These are phyloP conservation scores for Oxytorus armatus DNA, from an alignment of 2,888 invertebrate species.

Conservation along the genomic window DNA sequence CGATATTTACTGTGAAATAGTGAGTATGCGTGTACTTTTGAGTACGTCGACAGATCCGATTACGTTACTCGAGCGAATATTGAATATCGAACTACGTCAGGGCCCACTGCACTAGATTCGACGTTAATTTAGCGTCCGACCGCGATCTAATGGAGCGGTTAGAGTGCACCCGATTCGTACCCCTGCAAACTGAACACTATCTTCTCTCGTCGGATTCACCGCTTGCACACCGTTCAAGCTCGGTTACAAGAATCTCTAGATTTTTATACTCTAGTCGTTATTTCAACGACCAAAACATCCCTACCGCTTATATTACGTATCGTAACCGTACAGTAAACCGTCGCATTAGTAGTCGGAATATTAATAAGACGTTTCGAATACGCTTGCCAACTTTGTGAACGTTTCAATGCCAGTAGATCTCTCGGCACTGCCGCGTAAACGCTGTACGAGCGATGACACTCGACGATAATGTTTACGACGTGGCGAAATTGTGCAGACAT, in stretches of 20 bases:
- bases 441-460: conserved; percentile 19
- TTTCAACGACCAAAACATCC: not conserved
- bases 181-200: conserved; percentile 32
- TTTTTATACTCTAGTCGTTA: conserved; percentile 1
- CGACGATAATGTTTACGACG: not conserved
- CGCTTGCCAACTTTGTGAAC: conserved; percentile 69
- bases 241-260: not conserved
- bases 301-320: no score
- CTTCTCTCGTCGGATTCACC: conserved; percentile 26
- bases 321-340: no score
- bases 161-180: conserved; percentile 13
- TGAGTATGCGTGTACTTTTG: no score
- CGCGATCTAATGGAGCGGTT: conserved; percentile 30
- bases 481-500: not conserved
- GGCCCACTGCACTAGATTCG: conserved; percentile 3
- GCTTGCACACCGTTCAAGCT: not conserved
- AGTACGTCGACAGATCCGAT: not conserved
- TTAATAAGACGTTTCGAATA: conserved; percentile 59
- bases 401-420: conserved; percentile 53
- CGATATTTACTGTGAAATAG: no score
- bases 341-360: conserved; percentile 17
- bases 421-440: not conserved
- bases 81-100: conserved; percentile 46
- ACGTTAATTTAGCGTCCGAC: conserved; percentile 41
- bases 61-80: conserved; percentile 22